Evolutionary conservation across 2,113 vertebrate genomes (phyloP).

Genomic region (Myiozetetes cayanensis): DNA sequence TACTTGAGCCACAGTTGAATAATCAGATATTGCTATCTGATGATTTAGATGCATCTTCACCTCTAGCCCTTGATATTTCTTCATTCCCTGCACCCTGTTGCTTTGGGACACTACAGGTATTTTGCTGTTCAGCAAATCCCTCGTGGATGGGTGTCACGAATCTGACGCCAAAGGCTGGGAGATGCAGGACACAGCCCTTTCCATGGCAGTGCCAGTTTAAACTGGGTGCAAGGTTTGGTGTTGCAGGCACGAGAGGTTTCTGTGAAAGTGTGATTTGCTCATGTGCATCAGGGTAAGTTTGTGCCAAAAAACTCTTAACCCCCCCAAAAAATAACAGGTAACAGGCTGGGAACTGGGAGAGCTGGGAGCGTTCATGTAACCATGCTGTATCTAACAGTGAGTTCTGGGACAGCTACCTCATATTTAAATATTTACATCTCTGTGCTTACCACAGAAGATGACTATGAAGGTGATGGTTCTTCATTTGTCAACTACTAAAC

Average conservation of each 20-base stretch:
- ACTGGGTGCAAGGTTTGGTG: background rate
- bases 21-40: background rate
- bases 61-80: background rate
- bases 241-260: background rate
- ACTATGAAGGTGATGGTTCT: background rate
- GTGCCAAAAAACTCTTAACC: background rate
- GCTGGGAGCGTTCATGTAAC: background rate
- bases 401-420: background rate
- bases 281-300: background rate
- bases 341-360: background rate
- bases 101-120: background rate
- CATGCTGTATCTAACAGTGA: too few species aligned
- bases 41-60: background rate
- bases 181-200: background rate
- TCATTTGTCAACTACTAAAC: background rate
- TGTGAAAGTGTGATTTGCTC: background rate
- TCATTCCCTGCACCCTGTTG: background rate
- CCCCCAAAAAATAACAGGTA: background rate
- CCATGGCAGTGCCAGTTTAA: background rate
- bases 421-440: background rate
- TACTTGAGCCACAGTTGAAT: background rate
- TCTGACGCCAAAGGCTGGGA: accelerated
- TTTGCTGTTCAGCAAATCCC: background rate
- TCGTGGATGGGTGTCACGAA: background rate
- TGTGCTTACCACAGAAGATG: background rate